A percentile compares a stretch with the other conserved stretches of the same genome.
Evolutionary conservation across 2,797 vertebrate species (phyloP).

Genomic region (Lutjanus argentimaculatus): DNA sequence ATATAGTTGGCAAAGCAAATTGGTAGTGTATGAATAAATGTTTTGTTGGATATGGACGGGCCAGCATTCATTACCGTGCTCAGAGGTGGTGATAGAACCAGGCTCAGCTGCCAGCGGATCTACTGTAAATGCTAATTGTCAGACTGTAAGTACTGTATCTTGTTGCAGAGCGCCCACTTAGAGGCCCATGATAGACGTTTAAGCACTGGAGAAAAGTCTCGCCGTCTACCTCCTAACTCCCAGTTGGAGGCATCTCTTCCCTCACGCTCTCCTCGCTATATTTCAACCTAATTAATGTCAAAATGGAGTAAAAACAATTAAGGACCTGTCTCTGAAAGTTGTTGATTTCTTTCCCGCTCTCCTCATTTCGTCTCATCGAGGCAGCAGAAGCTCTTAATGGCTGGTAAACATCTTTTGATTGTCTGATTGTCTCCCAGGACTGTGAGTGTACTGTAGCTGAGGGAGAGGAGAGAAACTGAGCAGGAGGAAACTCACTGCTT

Average conservation of each 20-base stretch:
- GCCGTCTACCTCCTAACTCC: slow-evolving; percentile 56
- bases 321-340: slow-evolving; percentile 46
- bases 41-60: neutral
- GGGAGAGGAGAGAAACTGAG: slow-evolving; percentile 47
- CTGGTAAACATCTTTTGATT: slow-evolving; percentile 74
- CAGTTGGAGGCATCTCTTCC: slow-evolving; percentile 31
- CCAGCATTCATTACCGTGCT: neutral
- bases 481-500: slow-evolving; percentile 34
- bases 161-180: slow-evolving; percentile 47
- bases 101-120: slow-evolving; percentile 7
- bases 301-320: slow-evolving; percentile 65
- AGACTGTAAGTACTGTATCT: slow-evolving; percentile 26
- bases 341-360: slow-evolving; percentile 44
- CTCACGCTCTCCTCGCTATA: slow-evolving; percentile 17
- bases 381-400: slow-evolving; percentile 45
- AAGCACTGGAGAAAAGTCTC: slow-evolving; percentile 49
- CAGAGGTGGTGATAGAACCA: neutral
- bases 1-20: neutral
- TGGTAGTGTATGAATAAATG: neutral
- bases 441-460: slow-evolving; percentile 20
- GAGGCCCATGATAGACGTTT: slow-evolving; percentile 56
- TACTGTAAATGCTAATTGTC: slow-evolving; percentile 52
- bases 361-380: slow-evolving; percentile 38
- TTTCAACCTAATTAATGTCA: slow-evolving; percentile 75
- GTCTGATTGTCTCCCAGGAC: slow-evolving; percentile 66